Base-by-base conservation (phyloP, 64 coral and sea anemone species). In the Platygyra sinensis region DNA sequence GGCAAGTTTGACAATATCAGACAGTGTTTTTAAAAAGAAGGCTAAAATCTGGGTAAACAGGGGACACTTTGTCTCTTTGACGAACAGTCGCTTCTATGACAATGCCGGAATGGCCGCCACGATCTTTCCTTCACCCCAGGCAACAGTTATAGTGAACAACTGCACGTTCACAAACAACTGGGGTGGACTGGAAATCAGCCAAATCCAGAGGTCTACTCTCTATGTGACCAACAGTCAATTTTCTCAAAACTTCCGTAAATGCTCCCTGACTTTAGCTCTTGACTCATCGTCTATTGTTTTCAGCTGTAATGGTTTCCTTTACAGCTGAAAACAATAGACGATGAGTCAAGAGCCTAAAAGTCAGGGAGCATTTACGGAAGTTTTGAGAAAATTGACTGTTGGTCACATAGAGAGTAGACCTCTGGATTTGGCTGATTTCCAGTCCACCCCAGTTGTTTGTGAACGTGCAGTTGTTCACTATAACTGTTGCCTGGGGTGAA, bases 311-410 rank as follows among this genome's bases (percentile, higher is more conserved):
- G 59, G 8, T 59, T 30, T 59, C 59, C 25, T 30, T 79, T 15
- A 79, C 76, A 13, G 51, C 59, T 29, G 50, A 57, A 57, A 79
- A 79, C 57, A 79, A 17, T 8, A 18, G 24, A 79, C 5, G 22
- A 55, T 55, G 76, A 79, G 24, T n/a, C 49, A 27, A 79, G n/a
- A 22, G 57, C 76, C 30, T n/a, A n/a, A 79, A 55, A 79, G 27
- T 27, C 24, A 79, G n/a, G 13, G 76, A 52, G 10, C 24, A 10
- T 59, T 15, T 54, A 12, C 13, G 18, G 13, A n/a, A 27, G 24
- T 79, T 25, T 57, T 55, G 22, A 28, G 24, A 79, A 79, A 79
- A 55, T 10, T 59, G 3, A 0, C 20, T 79, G 25, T 79, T 55
- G 17, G 22, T 55, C 7, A 79, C 22, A 16, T 4, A 16, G 9